Conservation (phyloP, 2,888 invertebrate species). For the Therioaphis trifolii region DNA sequence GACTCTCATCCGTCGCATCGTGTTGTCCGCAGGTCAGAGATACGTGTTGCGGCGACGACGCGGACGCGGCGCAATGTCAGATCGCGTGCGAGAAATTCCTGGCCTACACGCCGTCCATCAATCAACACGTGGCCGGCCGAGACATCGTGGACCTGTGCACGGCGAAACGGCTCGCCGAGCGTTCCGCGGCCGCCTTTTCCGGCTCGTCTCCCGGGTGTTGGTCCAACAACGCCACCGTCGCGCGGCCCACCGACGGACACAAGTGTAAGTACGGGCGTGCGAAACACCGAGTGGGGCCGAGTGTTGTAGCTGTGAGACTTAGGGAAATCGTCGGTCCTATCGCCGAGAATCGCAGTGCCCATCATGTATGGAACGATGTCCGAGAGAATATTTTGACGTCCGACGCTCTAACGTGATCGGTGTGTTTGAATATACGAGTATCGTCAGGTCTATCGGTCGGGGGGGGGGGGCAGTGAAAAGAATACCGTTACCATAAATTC, state of each 20-base stretch:
- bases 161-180: neutral
- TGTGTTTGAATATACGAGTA: too few species aligned
- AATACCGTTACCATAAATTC: too few species aligned
- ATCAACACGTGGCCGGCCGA: slow-evolving; percentile 41
- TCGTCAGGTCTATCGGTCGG: too few species aligned
- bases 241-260: slow-evolving; percentile 8
- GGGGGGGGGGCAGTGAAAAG: too few species aligned
- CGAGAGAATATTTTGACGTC: too few species aligned
- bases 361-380: too few species aligned
- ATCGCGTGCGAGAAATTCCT: slow-evolving; percentile 58
- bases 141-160: slow-evolving; percentile 54
- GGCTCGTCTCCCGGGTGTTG: slow-evolving; percentile 4
- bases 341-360: too few species aligned
- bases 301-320: too few species aligned
- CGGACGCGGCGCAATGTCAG: slow-evolving; percentile 48
- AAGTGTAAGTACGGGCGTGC: slow-evolving; percentile 31
- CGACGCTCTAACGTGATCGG: too few species aligned
- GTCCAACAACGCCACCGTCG: slow-evolving; percentile 33
- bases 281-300: too few species aligned
- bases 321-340: too few species aligned
- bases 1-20: neutral
- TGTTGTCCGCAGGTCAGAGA: slow-evolving; percentile 42
- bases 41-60: slow-evolving; percentile 44
- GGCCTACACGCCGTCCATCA: slow-evolving; percentile 55
- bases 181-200: neutral